These are phyloP conservation scores for Megathymus violae DNA, from an alignment of 1,140 invertebrate genomes.

Conservation along the genomic window DNA sequence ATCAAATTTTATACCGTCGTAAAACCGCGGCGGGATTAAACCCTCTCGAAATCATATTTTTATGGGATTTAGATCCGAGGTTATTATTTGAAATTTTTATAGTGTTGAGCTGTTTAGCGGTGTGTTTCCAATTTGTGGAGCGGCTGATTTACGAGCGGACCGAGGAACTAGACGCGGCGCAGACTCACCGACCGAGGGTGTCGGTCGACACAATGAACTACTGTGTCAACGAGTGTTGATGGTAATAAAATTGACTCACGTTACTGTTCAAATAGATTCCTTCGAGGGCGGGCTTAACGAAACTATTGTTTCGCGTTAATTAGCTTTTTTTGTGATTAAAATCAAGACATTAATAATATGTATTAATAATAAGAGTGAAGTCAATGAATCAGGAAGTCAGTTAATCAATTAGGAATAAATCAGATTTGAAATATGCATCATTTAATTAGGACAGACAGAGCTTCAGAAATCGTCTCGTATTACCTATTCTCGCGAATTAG, in stretches of 20 bases:
- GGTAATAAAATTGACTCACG: constrained; percentile 30
- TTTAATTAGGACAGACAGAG: background rate
- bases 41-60: constrained; percentile 74
- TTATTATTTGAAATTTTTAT: constrained; percentile 71
- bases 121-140: constrained; percentile 70
- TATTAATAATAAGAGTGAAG: background rate
- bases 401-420: too few species aligned
- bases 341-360: background rate
- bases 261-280: constrained; percentile 25
- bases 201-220: constrained; percentile 43
- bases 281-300: background rate
- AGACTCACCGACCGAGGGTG: constrained; percentile 59
- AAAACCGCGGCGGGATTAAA: constrained; percentile 74
- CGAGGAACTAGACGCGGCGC: constrained; percentile 56
- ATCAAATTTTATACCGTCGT: constrained; percentile 78
- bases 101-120: constrained; percentile 57
- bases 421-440: background rate
- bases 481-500: background rate
- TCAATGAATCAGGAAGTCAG: too few species aligned
- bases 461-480: background rate
- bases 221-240: constrained; percentile 43
- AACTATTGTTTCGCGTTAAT: constrained; percentile 9
- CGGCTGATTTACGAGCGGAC: constrained; percentile 60
- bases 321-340: background rate
- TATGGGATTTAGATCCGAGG: constrained; percentile 76